Conservation (phyloP, 1,140 invertebrate species). For the Charaxes varanes region DNA sequence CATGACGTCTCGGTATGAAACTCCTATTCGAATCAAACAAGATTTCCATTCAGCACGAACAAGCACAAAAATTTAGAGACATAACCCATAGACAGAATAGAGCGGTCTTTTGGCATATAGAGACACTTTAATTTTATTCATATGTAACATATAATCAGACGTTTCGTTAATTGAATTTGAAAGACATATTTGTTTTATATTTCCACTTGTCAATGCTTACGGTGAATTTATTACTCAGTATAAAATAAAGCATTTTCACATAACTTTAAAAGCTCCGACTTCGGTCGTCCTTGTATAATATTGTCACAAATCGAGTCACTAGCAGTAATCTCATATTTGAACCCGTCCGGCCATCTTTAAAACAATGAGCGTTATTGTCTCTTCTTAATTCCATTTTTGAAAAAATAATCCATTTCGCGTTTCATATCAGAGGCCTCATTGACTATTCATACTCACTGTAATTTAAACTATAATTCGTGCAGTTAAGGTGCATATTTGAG, state of each 20-base stretch:
- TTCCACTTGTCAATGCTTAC: slow-evolving; percentile 19
- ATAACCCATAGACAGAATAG: too few species aligned
- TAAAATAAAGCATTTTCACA: too few species aligned
- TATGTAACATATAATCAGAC: slow-evolving; percentile 7
- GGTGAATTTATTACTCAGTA: too few species aligned
- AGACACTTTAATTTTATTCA: too few species aligned
- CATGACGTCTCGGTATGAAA: too few species aligned
- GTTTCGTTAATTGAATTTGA: slow-evolving; percentile 13
- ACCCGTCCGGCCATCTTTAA: slow-evolving; percentile 61
- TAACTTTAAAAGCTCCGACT: too few species aligned
- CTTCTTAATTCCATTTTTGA: slow-evolving; percentile 72
- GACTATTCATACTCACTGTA: slow-evolving; percentile 27
- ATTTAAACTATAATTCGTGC: slow-evolving; percentile 22
- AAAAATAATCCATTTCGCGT: slow-evolving; percentile 72
- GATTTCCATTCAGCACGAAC: too few species aligned
- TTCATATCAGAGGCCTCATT: slow-evolving; percentile 58
- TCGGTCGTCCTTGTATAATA: too few species aligned
- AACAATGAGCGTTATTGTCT: slow-evolving; percentile 72
- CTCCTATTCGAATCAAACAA: too few species aligned
- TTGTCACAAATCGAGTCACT: slow-evolving; percentile 46
- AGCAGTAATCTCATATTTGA: slow-evolving; percentile 63
- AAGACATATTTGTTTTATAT: slow-evolving; percentile 16
- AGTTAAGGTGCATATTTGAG: slow-evolving; percentile 25
- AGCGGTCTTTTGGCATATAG: too few species aligned
- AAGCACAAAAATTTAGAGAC: too few species aligned